Base-by-base conservation (phyloP, 2,797 vertebrate species). In the Dromococcyx pavoninus region DNA sequence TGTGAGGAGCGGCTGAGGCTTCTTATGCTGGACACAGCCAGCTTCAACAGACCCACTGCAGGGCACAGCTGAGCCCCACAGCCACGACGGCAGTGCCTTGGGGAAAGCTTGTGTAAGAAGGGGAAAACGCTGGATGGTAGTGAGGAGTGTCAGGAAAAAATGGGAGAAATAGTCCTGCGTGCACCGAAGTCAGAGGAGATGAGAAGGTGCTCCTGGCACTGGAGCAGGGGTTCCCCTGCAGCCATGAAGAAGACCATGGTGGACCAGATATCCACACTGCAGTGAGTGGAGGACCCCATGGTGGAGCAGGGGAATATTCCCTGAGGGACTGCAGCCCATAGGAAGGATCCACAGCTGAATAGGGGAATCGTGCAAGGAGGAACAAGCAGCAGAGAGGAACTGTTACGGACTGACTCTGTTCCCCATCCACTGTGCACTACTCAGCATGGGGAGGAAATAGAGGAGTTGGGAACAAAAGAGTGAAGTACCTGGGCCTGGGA, bases 221-320 rank as follows among this genome's bases (percentile, higher is more conserved):
- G 13, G 30, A 89, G 43, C 30, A 91, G 37, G 23, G 44, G 33
- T 33, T 79, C 37, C 43, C 30, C 60, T 62, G 41, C 61, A 67
- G 69, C 27, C 0, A 0, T n/a, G 43, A 43, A 74, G 57, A 67
- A 2, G 16, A 23, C 17, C 13, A 32, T 0, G 1, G 41, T 15
- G 41, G 30, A 41, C 35, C 35, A 54, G 46, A 46, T 71, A 25
- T 13, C 15, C 33, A 28, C 27, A 27, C 21, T 58, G 66, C 57
- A 84, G 46, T 46, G 46, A 12, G 11, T 48, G 46, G 22, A 48
- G 21, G 22, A 48, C 23, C 46, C 10, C 21, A 13, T 2, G 14
- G 28, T 23, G 15, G 11, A 86, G 48, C 18, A 77, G 61, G 22
- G 67, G 46, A 70, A 2, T 74, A 62, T 65, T 77, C 72, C 37